These are phyloP conservation scores for Melanophora roralis DNA, from an alignment of 2,888 invertebrate genomes.

Conservation along the genomic window DNA sequence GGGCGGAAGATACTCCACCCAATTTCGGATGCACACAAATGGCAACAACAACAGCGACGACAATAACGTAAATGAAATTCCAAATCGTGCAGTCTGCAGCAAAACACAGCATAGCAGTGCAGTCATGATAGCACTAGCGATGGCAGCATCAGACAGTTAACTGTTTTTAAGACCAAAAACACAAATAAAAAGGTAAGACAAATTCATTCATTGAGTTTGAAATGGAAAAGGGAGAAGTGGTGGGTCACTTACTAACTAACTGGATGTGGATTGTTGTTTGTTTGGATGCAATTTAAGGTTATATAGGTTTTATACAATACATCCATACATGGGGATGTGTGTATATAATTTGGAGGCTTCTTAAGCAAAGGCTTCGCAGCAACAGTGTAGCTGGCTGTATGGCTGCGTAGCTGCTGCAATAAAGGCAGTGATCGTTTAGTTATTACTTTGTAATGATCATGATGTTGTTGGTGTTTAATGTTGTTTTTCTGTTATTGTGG, in stretches of 20 bases:
- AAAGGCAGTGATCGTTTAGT: slow-evolving; percentile 49
- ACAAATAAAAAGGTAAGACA: slow-evolving; percentile 8
- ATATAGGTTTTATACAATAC: slow-evolving; percentile 15
- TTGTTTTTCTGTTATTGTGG: slow-evolving; percentile 25
- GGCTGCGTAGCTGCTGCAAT: slow-evolving; percentile 28
- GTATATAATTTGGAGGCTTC: slow-evolving; percentile 46
- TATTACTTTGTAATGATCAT: slow-evolving; percentile 58
- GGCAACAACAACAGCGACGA: slow-evolving; percentile 40
- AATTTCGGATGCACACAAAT: slow-evolving; percentile 72
- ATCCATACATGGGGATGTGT: background rate
- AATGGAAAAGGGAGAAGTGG: slow-evolving; percentile 50
- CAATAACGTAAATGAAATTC: slow-evolving; percentile 68
- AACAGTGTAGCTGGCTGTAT: background rate
- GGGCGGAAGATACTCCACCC: slow-evolving; percentile 73
- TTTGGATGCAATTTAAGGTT: slow-evolving; percentile 42
- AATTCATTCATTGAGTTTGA: slow-evolving; percentile 71
- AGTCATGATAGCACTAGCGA: background rate
- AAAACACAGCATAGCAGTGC: background rate
- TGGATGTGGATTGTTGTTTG: background rate
- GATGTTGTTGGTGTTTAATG: slow-evolving; percentile 36
- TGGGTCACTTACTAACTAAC: background rate
- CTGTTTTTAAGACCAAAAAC: slow-evolving; percentile 45
- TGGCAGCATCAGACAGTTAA: slow-evolving; percentile 38
- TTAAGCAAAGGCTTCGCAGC: slow-evolving; percentile 10
- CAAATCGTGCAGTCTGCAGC: slow-evolving; percentile 42